Evolutionary conservation across 2,113 vertebrate genomes (phyloP).

Genomic region (Aptenodytes patagonicus): DNA sequence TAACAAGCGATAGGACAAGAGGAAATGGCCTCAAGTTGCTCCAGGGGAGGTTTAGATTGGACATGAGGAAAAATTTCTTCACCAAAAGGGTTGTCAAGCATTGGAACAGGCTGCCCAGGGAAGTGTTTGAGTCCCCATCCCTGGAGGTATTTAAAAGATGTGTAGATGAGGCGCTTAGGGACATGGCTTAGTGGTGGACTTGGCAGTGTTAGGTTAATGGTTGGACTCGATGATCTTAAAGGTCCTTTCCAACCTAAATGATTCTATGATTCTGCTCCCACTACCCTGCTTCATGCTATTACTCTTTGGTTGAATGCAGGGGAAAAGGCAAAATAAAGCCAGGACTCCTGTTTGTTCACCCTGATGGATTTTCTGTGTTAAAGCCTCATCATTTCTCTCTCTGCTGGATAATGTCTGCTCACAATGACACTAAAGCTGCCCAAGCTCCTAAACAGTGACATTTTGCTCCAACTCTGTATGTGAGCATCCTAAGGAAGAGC

Average conservation of each 20-base stretch:
- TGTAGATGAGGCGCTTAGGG: background rate
- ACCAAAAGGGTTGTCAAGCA: background rate
- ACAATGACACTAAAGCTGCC: background rate
- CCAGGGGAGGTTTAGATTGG: background rate
- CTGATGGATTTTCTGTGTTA: background rate
- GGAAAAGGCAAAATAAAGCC: background rate
- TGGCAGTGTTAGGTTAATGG: background rate
- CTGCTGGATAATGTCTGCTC: background rate
- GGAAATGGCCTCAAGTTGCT: background rate
- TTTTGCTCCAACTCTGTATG: background rate
- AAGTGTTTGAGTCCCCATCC: background rate
- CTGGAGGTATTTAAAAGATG: background rate
- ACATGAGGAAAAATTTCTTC: background rate
- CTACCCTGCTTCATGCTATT: background rate
- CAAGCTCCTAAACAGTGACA: background rate
- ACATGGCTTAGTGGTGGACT: background rate
- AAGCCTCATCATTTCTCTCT: background rate
- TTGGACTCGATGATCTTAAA: background rate
- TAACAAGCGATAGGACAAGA: fast-evolving
- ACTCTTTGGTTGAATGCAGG: background rate
- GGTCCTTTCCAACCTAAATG: background rate
- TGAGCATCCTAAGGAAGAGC: background rate
- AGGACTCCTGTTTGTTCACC: background rate
- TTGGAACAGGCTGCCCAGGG: background rate
- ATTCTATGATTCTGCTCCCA: background rate